Base-by-base conservation (phyloP, 2,888 invertebrate genomes). In the Dynastes maya region DNA sequence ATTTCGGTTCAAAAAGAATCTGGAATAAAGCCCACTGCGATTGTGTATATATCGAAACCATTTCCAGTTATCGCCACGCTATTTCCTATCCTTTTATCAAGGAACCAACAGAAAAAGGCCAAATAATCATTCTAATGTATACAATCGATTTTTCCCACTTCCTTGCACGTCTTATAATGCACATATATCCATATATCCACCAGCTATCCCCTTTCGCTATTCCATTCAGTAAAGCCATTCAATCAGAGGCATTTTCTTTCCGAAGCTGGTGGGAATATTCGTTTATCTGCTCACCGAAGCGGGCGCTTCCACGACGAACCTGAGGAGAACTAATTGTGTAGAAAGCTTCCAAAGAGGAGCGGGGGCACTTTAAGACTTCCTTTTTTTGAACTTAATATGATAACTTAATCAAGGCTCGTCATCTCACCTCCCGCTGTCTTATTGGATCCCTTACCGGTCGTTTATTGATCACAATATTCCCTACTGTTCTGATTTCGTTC, bases 331-430 rank as follows among this genome's bases (percentile, higher is more conserved):
- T 68, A 68, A 68, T 68, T 68, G 68, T 29, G 68, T 51, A 68
- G 68, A 68, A 68, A 68, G 68, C 68, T 68, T 68, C 29, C 63
- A n/a, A 13, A 32, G 29, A 32, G 37, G 32, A 32, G 32, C 63
- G 68, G 68, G 68, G 16, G 51, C 22, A 29, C 27, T 29, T 68
- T 68, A 22, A 51, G 29, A 51, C 22, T 27, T 11, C 13, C 49
- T 16, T 22, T 68, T 68, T 68, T 68, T 68, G 68, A 68, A 29
- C 68, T 68, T 68, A 68, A 68, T 68, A 68, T 68, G 68, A 51
- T 68, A 68, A 68, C 68, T 68, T 68, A 68, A 68, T 68, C 68
- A 68, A 29, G 49, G 51, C 29, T 13, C 29, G 49, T 22, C 68
- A 51, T 68, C 51, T 51, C 49, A 32, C 63, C 40, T 22, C 49